Conservation (phyloP, 2,113 vertebrate species). For the Eurystomus gularis region DNA sequence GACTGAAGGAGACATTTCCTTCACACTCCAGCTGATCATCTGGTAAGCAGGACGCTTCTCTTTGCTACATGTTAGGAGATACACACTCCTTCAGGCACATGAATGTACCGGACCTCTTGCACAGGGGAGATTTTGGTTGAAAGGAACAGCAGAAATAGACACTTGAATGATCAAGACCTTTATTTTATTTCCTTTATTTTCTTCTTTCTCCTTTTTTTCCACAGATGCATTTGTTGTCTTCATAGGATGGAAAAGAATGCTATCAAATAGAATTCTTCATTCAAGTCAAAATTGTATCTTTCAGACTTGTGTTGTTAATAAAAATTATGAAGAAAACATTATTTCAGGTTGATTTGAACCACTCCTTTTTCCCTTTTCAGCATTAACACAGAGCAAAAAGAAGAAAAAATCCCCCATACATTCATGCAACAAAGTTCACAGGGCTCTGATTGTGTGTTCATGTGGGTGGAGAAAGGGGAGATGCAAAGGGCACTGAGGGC, state of each 20-base stretch:
- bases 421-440: neutral
- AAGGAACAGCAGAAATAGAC: neutral
- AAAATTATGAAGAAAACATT: neutral
- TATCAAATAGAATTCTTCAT: neutral
- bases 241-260: neutral
- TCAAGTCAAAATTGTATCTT: neutral
- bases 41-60: neutral
- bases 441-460: neutral
- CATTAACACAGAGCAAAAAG: neutral
- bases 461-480: neutral
- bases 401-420: neutral
- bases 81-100: no score
- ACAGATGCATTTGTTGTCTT: neutral
- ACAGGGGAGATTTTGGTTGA: neutral
- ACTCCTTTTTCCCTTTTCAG: neutral
- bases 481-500: neutral
- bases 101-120: neutral
- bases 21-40: neutral
- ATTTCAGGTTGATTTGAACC: neutral
- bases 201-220: neutral
- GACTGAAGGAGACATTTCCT: neutral
- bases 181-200: neutral
- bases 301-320: neutral
- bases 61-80: neutral
- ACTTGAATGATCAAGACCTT: neutral